phyloP scores from a whole-genome alignment of 2,888 invertebrate genomes.

The Papilio demoleus region DNA sequence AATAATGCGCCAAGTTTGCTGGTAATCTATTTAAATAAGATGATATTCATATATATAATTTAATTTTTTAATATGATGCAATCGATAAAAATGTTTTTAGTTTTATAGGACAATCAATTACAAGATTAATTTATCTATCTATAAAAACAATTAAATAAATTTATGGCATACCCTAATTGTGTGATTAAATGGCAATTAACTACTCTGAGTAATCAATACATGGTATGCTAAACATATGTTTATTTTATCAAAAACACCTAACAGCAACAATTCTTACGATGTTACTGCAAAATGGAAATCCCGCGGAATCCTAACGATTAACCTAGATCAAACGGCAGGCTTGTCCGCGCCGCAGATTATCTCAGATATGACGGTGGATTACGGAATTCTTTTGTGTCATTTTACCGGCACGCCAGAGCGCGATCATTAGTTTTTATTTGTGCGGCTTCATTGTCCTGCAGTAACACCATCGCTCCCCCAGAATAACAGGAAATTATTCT shows the following conservation, averaged over 20 bases:
- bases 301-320: constrained; percentile 48
- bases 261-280: constrained; percentile 22
- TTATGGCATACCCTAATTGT: no score
- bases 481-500: constrained; percentile 51
- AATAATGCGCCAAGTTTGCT: no score
- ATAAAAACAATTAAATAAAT: no score
- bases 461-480: constrained; percentile 45
- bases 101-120: no score
- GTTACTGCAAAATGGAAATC: constrained; percentile 42
- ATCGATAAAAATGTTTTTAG: no score
- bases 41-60: no score
- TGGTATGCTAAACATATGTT: no score
- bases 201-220: no score
- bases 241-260: constrained; percentile 9
- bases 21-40: no score
- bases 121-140: no score
- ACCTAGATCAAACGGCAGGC: constrained; percentile 49
- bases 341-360: constrained; percentile 47
- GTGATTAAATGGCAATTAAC: no score
- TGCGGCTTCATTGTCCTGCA: constrained; percentile 48
- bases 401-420: constrained; percentile 45
- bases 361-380: constrained; percentile 50
- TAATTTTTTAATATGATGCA: no score
- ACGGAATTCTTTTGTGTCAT: constrained; percentile 52
- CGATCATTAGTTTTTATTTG: constrained; percentile 52